Evolutionary conservation across 2,797 vertebrate species (phyloP), one percentile per base, ranked within the genome.

Genomic region (Tiaroga cobitis): DNA sequence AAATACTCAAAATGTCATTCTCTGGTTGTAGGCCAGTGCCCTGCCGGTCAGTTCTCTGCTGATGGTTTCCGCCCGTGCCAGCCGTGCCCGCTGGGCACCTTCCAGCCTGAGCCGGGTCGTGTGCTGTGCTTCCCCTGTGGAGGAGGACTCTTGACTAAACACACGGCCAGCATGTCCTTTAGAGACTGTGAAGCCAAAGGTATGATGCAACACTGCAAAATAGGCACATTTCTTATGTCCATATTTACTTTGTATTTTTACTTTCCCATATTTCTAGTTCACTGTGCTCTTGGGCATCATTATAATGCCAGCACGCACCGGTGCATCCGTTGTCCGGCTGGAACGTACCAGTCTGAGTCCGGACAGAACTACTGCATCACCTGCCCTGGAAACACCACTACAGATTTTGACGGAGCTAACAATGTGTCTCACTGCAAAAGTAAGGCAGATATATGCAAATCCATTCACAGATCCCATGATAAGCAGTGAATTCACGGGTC

Each of bases 351-450:
- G 93, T 97, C 97, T 0, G 98, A 98, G 79, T 99, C 98, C 82
- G 96, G 97, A 3, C 97, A 98, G 90, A 99, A 98, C 94, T 97
- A 97, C 91, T 99, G 98, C 89, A 93, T 98, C 92, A 95, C 96
- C 88, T 99, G 98, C 81, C 98, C 98, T 0, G 98, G 97, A 24
- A 98, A 97, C 93, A 99, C 98, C 85, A 99, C 97, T 73, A 99
- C 98, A 0, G 98, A 99, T 92, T 99, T 98, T 11, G 98, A 99
- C 6, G 98, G 98, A 10, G 98, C 97, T 89, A 99, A 97, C 87
- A 98, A 98, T 0, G 96, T 99, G 63, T 97, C 97, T 0, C 97
- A 99, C 87, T 99, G 98, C 94, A 99, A 99, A 95, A 99, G 98
- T 99, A 96, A 95, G 96, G 11, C 9, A 68, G 9, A 26, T 11